phyloP scores from a whole-genome alignment of 2,888 invertebrate genomes.

The Syrista parreyssii region DNA sequence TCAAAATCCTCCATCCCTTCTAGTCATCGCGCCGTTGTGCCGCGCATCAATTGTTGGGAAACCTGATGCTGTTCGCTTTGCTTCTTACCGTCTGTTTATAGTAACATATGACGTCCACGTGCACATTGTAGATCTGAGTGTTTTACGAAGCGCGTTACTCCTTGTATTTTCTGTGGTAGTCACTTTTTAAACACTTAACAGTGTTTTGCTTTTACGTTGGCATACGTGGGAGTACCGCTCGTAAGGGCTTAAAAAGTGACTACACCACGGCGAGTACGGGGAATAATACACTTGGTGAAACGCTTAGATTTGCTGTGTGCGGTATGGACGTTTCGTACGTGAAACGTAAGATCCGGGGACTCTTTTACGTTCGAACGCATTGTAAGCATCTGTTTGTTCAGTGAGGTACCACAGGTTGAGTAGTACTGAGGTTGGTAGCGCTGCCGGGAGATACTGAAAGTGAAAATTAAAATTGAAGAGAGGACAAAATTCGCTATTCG shows the following conservation, averaged over 20 bases:
- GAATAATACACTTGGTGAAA: too few species aligned
- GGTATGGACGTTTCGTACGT: not conserved
- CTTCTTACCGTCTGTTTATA: not conserved
- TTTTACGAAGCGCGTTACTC: too few species aligned
- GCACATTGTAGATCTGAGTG: too few species aligned
- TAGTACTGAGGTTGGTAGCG: not conserved
- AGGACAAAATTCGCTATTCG: too few species aligned
- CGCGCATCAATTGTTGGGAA: not conserved
- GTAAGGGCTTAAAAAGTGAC: too few species aligned
- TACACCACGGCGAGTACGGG: too few species aligned
- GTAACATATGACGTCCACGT: not conserved
- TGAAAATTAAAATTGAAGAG: not conserved
- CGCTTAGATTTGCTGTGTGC: not conserved
- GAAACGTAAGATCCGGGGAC: not conserved
- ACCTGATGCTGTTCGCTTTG: not conserved
- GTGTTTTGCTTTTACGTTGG: too few species aligned
- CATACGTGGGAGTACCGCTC: too few species aligned
- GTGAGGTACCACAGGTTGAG: not conserved
- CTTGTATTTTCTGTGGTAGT: too few species aligned
- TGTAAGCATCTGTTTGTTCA: not conserved
- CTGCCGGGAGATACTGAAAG: not conserved
- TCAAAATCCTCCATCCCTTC: not conserved
- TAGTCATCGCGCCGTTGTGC: not conserved
- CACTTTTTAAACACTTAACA: too few species aligned
- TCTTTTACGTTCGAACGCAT: not conserved